Percentiles rank a stretch among this genome's conserved stretches.
Evolutionary conservation across 35 echinoderm and acorn worm species (phyloP).

Genomic region (Apostichopus japonicus): DNA sequence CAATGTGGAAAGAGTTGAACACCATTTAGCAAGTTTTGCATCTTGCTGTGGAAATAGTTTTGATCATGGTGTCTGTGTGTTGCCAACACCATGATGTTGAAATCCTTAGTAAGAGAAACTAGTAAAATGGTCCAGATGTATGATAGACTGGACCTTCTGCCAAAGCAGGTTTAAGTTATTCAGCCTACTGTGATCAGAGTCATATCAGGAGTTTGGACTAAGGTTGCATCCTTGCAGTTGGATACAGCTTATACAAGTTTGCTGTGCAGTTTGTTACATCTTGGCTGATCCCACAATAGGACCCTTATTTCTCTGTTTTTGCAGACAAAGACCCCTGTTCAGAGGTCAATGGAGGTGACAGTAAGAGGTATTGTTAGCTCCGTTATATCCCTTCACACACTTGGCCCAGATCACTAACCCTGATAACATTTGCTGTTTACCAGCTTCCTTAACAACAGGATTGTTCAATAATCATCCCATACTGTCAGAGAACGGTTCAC

Average conservation of each 20-base stretch:
- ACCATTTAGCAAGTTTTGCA: too few relatives aligned
- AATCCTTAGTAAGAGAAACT: too few relatives aligned
- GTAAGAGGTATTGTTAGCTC: neutral
- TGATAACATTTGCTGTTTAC: neutral
- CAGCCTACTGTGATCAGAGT: too few relatives aligned
- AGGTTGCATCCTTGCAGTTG: too few relatives aligned
- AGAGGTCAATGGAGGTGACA: constrained; percentile 57
- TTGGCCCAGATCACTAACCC: constrained; percentile 20
- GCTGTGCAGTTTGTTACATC: neutral
- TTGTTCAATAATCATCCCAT: neutral
- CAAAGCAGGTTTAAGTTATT: too few relatives aligned
- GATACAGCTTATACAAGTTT: neutral
- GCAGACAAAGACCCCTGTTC: constrained; percentile 43
- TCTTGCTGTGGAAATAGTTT: too few relatives aligned
- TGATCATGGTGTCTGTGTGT: too few relatives aligned
- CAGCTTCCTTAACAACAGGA: neutral
- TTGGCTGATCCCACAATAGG: neutral
- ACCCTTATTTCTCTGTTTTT: constrained; percentile 14
- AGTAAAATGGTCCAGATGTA: too few relatives aligned
- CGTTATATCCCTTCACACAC: neutral
- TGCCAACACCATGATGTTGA: too few relatives aligned
- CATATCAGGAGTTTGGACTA: too few relatives aligned
- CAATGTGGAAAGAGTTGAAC: too few relatives aligned
- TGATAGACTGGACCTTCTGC: too few relatives aligned
- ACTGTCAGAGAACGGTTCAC: neutral